A percentile compares a stretch with the other conserved stretches of the same genome.
Conservation (phyloP, 2,113 vertebrate species). For the Toxotes jaculatrix region DNA sequence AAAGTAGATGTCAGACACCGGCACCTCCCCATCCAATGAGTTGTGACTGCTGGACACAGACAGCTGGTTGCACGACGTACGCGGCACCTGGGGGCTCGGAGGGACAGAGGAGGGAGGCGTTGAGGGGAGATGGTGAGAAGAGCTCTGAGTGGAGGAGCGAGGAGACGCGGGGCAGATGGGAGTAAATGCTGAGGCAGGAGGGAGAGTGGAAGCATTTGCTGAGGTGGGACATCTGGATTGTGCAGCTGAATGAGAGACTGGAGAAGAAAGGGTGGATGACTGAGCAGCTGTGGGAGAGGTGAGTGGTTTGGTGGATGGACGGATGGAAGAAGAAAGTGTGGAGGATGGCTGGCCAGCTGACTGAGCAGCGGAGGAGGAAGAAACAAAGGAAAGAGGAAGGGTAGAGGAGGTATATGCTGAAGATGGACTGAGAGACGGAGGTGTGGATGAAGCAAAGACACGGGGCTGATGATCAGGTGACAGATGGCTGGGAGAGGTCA, state of each 20-base stretch:
- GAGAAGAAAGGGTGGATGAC: slow-evolving; percentile 41
- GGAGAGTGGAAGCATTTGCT: slow-evolving; percentile 29
- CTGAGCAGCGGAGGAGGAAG: slow-evolving; percentile 50
- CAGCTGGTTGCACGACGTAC: slow-evolving; percentile 85
- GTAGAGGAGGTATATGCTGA: slow-evolving; percentile 53
- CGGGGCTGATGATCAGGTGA: slow-evolving; percentile 40
- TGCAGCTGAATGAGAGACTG: not conserved
- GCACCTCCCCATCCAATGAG: slow-evolving; percentile 90
- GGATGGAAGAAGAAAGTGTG: slow-evolving; percentile 64
- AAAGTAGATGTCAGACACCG: slow-evolving; percentile 96
- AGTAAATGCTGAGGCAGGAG: slow-evolving; percentile 68
- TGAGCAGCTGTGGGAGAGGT: slow-evolving; percentile 36
- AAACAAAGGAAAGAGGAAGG: slow-evolving; percentile 58
- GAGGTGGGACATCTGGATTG: slow-evolving; percentile 6
- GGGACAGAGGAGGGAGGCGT: slow-evolving; percentile 78
- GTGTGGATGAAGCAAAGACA: slow-evolving; percentile 29
- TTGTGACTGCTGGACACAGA: slow-evolving; percentile 91
- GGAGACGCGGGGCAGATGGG: slow-evolving; percentile 63
- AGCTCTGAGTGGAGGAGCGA: slow-evolving; percentile 42
- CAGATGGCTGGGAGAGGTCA: slow-evolving; percentile 40
- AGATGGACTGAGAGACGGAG: slow-evolving; percentile 27
- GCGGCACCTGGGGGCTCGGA: slow-evolving; percentile 68
- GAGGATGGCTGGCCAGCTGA: slow-evolving; percentile 45
- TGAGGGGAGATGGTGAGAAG: slow-evolving; percentile 53
- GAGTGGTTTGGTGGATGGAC: slow-evolving; percentile 67